Evolutionary conservation across 2,113 vertebrate genomes (phyloP).

Genomic region (Eptesicus fuscus): DNA sequence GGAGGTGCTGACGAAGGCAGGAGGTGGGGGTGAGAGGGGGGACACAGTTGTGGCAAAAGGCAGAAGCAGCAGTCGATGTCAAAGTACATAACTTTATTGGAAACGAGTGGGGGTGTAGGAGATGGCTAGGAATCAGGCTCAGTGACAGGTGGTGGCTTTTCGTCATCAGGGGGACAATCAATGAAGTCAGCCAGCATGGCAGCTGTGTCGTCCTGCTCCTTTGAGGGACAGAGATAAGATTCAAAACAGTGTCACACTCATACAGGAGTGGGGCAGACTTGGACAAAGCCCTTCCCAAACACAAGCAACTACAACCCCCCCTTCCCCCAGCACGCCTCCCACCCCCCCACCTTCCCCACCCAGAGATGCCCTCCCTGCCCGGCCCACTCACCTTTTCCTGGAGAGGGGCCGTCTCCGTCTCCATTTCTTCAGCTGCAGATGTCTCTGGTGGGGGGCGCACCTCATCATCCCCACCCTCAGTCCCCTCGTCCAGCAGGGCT

Average conservation of each 20-base stretch:
- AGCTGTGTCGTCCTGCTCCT: constrained; percentile 85
- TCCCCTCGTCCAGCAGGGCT: constrained; percentile 37
- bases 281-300: background rate
- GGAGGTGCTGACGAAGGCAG: fast-evolving
- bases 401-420: background rate
- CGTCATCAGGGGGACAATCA: constrained; percentile 90
- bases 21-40: fast-evolving
- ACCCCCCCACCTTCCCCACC: background rate
- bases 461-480: background rate
- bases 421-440: constrained; percentile 24
- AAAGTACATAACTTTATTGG: constrained; percentile 68
- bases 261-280: background rate
- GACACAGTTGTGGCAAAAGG: background rate
- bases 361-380: background rate
- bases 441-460: background rate
- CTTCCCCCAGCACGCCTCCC: background rate
- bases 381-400: constrained; percentile 57
- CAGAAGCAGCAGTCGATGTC: background rate
- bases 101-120: background rate
- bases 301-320: background rate
- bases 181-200: constrained; percentile 94
- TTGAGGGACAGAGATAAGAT: constrained; percentile 51
- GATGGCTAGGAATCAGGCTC: constrained; percentile 56
- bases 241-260: background rate
- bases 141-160: constrained; percentile 56